Percentiles rank a stretch among this genome's conserved stretches.
phyloP scores from a whole-genome alignment of 2,797 vertebrate genomes.

The Macropodus opercularis region DNA sequence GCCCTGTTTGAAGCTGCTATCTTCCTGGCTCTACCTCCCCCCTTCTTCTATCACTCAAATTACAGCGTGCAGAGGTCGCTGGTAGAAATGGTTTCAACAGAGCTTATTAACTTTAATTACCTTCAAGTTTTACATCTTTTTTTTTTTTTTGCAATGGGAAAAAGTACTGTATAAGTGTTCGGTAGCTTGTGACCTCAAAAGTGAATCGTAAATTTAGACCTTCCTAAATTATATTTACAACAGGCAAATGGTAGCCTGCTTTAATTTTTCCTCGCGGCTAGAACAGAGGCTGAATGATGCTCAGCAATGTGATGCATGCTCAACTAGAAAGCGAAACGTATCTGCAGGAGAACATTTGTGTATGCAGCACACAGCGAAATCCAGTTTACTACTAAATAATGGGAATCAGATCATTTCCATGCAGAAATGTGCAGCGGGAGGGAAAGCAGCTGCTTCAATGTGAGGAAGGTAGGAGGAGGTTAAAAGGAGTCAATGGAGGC shows the following conservation, averaged over 20 bases:
- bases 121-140: conserved; percentile 43
- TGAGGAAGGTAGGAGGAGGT: conserved; percentile 81
- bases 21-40: conserved; percentile 61
- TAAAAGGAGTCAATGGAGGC: conserved; percentile 89
- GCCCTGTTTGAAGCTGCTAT: conserved; percentile 71
- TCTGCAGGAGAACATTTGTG: conserved; percentile 42
- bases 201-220: conserved; percentile 33
- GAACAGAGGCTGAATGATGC: conserved; percentile 44
- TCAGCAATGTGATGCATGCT: conserved; percentile 6
- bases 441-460: conserved; percentile 81
- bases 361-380: conserved; percentile 59
- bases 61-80: conserved; percentile 72
- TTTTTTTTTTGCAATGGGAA: conserved; percentile 49
- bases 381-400: conserved; percentile 72
- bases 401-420: conserved; percentile 75
- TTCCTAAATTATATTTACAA: conserved; percentile 52
- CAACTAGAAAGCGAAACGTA: conserved; percentile 11
- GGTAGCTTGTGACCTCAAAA: conserved; percentile 38
- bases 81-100: conserved; percentile 60
- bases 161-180: conserved; percentile 27
- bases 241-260: conserved; percentile 41
- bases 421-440: conserved; percentile 69
- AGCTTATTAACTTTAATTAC: conserved; percentile 67
- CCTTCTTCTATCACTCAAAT: conserved; percentile 73
- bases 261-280: conserved; percentile 37